Conservation (phyloP, 1,140 invertebrate genomes). For the Cyrtorhinus lividipennis region DNA sequence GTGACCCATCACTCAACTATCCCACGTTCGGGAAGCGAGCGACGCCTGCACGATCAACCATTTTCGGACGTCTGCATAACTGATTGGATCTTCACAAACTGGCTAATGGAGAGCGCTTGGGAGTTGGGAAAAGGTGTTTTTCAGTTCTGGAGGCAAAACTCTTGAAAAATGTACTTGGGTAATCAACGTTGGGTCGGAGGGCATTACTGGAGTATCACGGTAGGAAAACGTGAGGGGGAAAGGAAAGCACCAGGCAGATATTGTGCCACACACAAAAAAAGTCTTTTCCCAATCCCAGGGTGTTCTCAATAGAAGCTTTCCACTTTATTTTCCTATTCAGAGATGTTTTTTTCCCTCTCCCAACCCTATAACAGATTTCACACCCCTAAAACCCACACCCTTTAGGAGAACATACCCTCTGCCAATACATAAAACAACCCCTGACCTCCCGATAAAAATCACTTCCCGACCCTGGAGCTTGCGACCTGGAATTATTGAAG, state of each 20-base stretch:
- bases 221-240: background rate
- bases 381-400: background rate
- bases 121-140: too few relatives aligned
- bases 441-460: background rate
- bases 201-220: background rate
- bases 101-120: too few relatives aligned
- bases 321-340: background rate
- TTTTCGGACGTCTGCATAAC: too few relatives aligned
- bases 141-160: too few relatives aligned
- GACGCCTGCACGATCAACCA: too few relatives aligned
- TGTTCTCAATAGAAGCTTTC: background rate
- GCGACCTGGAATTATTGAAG: background rate
- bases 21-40: too few relatives aligned
- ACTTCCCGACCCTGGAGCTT: background rate
- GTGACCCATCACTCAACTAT: too few relatives aligned
- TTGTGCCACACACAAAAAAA: too few relatives aligned
- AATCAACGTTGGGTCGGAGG: background rate
- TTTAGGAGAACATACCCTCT: background rate
- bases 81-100: too few relatives aligned
- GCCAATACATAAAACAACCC: background rate
- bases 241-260: too few relatives aligned
- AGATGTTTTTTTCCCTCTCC: background rate
- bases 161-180: background rate
- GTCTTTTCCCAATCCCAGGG: background rate
- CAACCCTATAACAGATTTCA: background rate